Percentiles rank a stretch among this genome's conserved stretches.
phyloP scores from a whole-genome alignment of 2,888 invertebrate species.

The Melieria omissa region DNA sequence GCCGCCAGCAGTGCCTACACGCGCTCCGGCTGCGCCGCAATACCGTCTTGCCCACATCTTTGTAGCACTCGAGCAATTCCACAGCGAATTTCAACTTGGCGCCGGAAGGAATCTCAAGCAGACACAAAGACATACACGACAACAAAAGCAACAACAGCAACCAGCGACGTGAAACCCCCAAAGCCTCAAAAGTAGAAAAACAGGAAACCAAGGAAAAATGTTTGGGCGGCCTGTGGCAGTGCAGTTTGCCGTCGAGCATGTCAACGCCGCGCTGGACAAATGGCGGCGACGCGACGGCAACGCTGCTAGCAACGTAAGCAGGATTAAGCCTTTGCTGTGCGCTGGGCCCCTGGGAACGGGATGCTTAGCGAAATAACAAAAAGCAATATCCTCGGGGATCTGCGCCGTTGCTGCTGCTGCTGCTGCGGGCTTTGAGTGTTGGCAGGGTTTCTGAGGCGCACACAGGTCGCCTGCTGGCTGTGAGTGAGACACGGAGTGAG shows the following conservation, averaged over 20 bases:
- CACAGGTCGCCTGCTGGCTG: conserved; percentile 2
- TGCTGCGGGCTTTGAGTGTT: conserved; percentile 13
- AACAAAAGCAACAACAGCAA: conserved; percentile 3
- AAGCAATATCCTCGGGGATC: conserved; percentile 21
- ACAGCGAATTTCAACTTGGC: conserved; percentile 21
- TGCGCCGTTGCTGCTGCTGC: background rate
- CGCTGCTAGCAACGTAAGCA: conserved; percentile 12
- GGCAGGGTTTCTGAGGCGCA: background rate
- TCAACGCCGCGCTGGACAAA: too few species aligned
- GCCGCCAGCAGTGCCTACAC: conserved; percentile 22
- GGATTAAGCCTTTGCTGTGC: conserved; percentile 16
- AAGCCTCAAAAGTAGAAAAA: background rate
- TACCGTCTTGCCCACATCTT: too few species aligned
- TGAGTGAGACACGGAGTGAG: background rate
- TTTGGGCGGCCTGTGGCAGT: background rate
- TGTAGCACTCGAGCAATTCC: background rate
- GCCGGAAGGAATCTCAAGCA: conserved; percentile 31
- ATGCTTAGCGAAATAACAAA: conserved; percentile 8
- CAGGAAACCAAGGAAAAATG: conserved; percentile 26
- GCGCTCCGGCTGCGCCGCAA: background rate
- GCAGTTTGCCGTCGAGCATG: too few species aligned
- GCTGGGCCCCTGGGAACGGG: background rate
- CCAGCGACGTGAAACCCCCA: background rate
- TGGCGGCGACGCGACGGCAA: background rate
- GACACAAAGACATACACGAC: conserved; percentile 1